Evolutionary conservation across 2,113 vertebrate genomes (phyloP).

Genomic region (Chauna torquata): DNA sequence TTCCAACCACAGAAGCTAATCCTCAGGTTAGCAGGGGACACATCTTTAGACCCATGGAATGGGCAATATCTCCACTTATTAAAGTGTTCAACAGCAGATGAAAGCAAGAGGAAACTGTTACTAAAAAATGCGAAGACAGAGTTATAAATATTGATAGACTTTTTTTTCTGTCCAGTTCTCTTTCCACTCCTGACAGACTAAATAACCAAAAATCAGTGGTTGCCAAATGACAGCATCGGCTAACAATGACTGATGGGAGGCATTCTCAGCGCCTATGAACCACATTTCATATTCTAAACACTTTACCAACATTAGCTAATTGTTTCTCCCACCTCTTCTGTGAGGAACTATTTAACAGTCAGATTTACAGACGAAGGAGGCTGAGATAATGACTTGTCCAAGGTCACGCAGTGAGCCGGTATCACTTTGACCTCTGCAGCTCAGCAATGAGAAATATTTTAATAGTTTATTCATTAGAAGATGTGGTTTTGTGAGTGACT

Average conservation of each 20-base stretch:
- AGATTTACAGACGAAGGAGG: neutral
- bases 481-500: neutral
- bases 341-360: neutral
- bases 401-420: neutral
- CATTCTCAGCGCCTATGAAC: neutral
- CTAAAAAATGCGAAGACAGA: neutral
- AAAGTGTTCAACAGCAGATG: neutral
- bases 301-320: slow-evolving; percentile 4
- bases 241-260: neutral
- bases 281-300: neutral
- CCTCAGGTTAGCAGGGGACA: neutral
- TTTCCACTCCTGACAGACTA: neutral
- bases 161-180: neutral
- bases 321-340: neutral
- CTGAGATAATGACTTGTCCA: neutral
- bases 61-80: neutral
- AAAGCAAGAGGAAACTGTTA: neutral
- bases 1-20: neutral
- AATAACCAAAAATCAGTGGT: neutral
- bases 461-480: neutral
- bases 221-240: neutral
- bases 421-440: neutral
- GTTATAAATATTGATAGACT: neutral
- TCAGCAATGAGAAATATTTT: neutral
- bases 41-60: accelerated